Conservation (phyloP, 2,797 vertebrate species). For the Neosilurus mollespiculum region DNA sequence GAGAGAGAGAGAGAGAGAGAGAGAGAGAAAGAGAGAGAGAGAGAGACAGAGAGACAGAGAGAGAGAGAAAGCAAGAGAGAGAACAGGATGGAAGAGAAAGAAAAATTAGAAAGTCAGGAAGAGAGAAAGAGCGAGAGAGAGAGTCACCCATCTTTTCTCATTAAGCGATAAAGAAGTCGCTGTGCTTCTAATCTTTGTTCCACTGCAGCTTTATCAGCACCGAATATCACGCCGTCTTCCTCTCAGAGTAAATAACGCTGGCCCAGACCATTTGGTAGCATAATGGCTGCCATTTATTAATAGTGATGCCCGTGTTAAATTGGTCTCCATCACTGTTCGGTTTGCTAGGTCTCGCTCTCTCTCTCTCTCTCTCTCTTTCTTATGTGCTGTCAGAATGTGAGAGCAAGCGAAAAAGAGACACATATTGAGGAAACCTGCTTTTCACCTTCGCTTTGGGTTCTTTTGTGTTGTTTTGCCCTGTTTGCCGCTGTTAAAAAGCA, state of each 20-base stretch:
- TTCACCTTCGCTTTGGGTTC: slow-evolving; percentile 47
- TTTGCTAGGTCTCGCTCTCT: not conserved
- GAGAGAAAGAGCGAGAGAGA: slow-evolving; percentile 43
- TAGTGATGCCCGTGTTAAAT: slow-evolving; percentile 52
- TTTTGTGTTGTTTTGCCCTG: slow-evolving; percentile 39
- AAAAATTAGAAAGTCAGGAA: slow-evolving; percentile 35
- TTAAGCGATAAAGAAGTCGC: slow-evolving; percentile 61
- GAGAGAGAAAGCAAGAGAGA: slow-evolving; percentile 38
- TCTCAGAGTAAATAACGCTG: slow-evolving; percentile 57
- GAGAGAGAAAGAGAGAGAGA: too few relatives aligned
- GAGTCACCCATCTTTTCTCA: slow-evolving; percentile 63
- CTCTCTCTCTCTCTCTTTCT: too few relatives aligned
- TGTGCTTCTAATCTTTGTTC: slow-evolving; percentile 54
- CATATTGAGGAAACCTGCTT: slow-evolving; percentile 27
- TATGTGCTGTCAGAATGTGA: not conserved
- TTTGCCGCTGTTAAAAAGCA: slow-evolving; percentile 39
- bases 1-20: too few relatives aligned
- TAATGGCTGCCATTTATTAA: slow-evolving; percentile 61
- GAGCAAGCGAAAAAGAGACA: slow-evolving; percentile 6
- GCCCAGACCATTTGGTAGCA: slow-evolving; percentile 56
- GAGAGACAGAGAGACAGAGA: too few relatives aligned
- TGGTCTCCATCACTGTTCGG: slow-evolving; percentile 28
- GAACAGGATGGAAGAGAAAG: slow-evolving; percentile 24
- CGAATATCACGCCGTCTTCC: slow-evolving; percentile 55
- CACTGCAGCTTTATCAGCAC: slow-evolving; percentile 56